Percentiles rank a stretch among this genome's conserved stretches.
phyloP scores from a whole-genome alignment of 2,797 vertebrate species.

The Tympanoctomys barrerae region DNA sequence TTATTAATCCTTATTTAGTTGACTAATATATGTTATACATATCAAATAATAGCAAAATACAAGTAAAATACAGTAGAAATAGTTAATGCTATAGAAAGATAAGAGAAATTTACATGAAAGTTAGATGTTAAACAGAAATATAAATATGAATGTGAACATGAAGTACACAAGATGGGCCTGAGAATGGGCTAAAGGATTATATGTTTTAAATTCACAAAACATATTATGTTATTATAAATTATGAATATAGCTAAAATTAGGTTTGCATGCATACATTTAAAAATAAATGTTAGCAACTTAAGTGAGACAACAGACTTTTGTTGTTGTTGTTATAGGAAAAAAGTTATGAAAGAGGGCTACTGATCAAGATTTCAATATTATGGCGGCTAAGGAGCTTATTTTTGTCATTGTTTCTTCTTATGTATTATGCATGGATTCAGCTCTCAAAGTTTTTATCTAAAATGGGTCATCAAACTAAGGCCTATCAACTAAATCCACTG shows the following conservation, averaged over 20 bases:
- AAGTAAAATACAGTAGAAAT: background rate
- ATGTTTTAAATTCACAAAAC: background rate
- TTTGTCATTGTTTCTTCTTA: background rate
- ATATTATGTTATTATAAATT: background rate
- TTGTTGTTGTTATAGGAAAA: background rate
- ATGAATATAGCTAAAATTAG: background rate
- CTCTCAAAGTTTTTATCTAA: background rate
- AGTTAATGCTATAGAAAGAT: background rate
- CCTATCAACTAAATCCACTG: background rate
- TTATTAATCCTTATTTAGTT: background rate
- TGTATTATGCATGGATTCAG: background rate
- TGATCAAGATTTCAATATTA: background rate
- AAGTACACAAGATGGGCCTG: background rate
- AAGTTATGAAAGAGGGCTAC: background rate
- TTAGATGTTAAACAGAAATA: background rate
- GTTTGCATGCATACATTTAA: background rate
- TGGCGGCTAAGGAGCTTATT: background rate
- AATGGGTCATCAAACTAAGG: background rate
- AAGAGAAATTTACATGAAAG: background rate
- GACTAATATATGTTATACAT: background rate
- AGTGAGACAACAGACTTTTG: background rate
- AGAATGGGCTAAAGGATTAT: background rate
- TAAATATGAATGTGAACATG: background rate
- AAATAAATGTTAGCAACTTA: background rate
- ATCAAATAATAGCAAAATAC: background rate